Percentiles rank a stretch among this genome's conserved stretches.
phyloP scores from a whole-genome alignment of 2,888 invertebrate species.

The Drosophila formosana region DNA sequence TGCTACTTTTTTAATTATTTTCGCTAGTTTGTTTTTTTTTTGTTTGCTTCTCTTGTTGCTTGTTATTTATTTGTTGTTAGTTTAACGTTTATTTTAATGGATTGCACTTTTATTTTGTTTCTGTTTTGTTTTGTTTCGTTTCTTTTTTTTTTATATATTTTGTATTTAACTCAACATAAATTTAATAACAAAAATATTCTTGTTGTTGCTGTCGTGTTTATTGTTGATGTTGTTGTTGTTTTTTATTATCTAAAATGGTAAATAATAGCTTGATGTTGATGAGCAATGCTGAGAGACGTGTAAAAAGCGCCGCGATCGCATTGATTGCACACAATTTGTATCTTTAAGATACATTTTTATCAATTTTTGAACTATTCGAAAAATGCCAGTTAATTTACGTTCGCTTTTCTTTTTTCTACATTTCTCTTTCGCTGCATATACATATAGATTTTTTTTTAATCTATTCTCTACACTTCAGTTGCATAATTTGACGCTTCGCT shows the following conservation, averaged over 20 bases:
- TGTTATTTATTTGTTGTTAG: conserved; percentile 48
- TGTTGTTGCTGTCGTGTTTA: conserved; percentile 52
- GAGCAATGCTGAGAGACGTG: conserved; percentile 44
- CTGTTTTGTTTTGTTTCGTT: conserved; percentile 25
- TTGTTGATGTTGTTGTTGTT: conserved; percentile 47
- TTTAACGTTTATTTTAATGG: conserved; percentile 52
- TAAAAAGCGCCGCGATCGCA: conserved; percentile 39
- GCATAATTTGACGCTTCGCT: conserved; percentile 26
- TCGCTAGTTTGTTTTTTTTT: conserved; percentile 48
- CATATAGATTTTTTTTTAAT: background rate
- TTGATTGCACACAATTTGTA: conserved; percentile 40
- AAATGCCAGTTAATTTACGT: conserved; percentile 28
- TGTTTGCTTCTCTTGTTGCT: conserved; percentile 35
- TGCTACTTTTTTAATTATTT: conserved; percentile 79
- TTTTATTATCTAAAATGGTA: conserved; percentile 67
- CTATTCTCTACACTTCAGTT: conserved; percentile 25
- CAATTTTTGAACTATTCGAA: conserved; percentile 34
- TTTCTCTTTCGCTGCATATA: background rate
- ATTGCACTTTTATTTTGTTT: conserved; percentile 73
- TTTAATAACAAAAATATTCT: conserved; percentile 76
- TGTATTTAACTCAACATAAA: conserved; percentile 80
- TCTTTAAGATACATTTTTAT: conserved; percentile 42
- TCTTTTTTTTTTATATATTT: conserved; percentile 29
- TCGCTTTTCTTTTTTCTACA: background rate
- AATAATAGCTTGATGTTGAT: conserved; percentile 31